phyloP scores from a whole-genome alignment of 2,888 invertebrate species.

The Drosophila melanocephala region DNA sequence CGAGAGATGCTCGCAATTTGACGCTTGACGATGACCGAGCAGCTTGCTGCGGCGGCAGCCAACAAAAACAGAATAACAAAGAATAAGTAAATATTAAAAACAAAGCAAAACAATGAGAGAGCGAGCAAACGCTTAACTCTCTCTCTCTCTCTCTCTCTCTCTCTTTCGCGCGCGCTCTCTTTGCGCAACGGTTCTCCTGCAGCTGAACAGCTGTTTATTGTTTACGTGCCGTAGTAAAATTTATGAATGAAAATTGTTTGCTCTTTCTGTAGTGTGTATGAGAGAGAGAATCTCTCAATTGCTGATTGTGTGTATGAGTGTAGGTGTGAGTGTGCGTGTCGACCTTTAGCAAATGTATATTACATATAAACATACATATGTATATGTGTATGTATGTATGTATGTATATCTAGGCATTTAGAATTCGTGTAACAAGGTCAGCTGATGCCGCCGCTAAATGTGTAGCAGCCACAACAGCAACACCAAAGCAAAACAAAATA shows the following conservation, averaged over 20 bases:
- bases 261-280: slow-evolving; percentile 14
- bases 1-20: slow-evolving; percentile 83
- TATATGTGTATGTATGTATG: slow-evolving; percentile 45
- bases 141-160: neutral
- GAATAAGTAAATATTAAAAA: slow-evolving; percentile 5
- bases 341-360: slow-evolving; percentile 78
- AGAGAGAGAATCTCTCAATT: slow-evolving; percentile 33
- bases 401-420: slow-evolving; percentile 65
- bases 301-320: slow-evolving; percentile 20
- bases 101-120: slow-evolving; percentile 25
- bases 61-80: slow-evolving; percentile 12
- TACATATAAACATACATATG: slow-evolving; percentile 41
- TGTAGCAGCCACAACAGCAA: slow-evolving; percentile 43
- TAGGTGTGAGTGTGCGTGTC: slow-evolving; percentile 55
- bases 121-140: neutral
- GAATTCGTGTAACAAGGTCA: slow-evolving; percentile 78
- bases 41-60: slow-evolving; percentile 34
- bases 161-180: slow-evolving; percentile 1
- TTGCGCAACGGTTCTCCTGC: slow-evolving; percentile 12
- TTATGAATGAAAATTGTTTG: slow-evolving; percentile 75
- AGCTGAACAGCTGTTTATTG: slow-evolving; percentile 76
- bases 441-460: slow-evolving; percentile 50
- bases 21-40: slow-evolving; percentile 83
- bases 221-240: slow-evolving; percentile 68
- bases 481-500: slow-evolving; percentile 13